These are phyloP conservation scores for Eupeodes latifasciatus DNA, from an alignment of 2,888 invertebrate genomes.

Conservation along the genomic window DNA sequence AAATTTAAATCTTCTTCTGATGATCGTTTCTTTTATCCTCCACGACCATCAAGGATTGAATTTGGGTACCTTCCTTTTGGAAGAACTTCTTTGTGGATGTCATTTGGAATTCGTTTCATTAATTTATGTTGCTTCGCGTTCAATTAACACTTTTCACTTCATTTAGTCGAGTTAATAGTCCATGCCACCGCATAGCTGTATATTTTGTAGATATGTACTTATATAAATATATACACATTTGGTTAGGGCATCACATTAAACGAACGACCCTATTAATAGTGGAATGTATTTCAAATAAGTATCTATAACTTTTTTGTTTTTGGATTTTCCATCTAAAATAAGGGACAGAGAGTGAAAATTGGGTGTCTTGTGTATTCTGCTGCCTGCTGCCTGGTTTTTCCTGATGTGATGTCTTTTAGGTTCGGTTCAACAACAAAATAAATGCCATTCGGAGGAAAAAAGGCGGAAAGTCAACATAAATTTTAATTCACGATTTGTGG, in stretches of 20 bases:
- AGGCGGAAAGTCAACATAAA: slow-evolving; percentile 71
- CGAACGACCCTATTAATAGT: slow-evolving; percentile 70
- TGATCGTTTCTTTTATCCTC: slow-evolving; percentile 11
- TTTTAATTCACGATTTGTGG: slow-evolving; percentile 64
- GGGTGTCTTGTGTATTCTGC: neutral
- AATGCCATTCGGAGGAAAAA: slow-evolving; percentile 44
- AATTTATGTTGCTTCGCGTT: slow-evolving; percentile 73
- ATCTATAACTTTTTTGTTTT: slow-evolving; percentile 16
- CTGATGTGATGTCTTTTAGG: slow-evolving; percentile 9
- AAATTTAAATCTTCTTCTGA: slow-evolving; percentile 64
- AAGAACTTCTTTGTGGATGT: slow-evolving; percentile 1
- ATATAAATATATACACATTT: slow-evolving; percentile 9
- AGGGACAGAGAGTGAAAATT: slow-evolving; percentile 5
- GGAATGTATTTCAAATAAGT: slow-evolving; percentile 67
- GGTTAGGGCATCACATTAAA: slow-evolving; percentile 66
- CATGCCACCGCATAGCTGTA: slow-evolving; percentile 58
- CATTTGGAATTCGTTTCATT: slow-evolving; percentile 65
- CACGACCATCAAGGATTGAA: neutral
- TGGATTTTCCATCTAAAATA: slow-evolving; percentile 43
- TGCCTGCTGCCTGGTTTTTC: slow-evolving; percentile 1
- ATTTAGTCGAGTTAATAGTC: slow-evolving; percentile 76
- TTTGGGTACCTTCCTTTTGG: neutral
- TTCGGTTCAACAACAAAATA: slow-evolving; percentile 47
- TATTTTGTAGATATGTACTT: neutral
- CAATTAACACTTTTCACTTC: slow-evolving; percentile 77